A percentile compares a stretch with the other conserved stretches of the same genome.
phyloP scores from a whole-genome alignment of 1,140 invertebrate genomes.

The Lerema accius region DNA sequence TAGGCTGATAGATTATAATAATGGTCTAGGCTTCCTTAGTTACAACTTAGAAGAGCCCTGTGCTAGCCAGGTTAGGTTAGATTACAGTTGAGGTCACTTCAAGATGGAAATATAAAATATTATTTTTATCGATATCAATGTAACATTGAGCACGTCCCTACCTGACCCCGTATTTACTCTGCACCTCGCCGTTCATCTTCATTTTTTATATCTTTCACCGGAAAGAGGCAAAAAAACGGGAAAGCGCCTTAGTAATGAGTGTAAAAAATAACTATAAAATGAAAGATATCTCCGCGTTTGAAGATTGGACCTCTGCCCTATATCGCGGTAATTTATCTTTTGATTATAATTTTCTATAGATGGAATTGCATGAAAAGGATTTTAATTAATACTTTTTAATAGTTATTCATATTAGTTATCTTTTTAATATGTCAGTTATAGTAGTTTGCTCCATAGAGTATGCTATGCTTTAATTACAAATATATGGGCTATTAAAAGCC shows the following conservation, averaged over 20 bases:
- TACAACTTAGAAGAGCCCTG: too few relatives aligned
- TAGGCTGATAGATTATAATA: too few relatives aligned
- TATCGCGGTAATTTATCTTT: constrained; percentile 31
- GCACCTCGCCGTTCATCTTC: constrained; percentile 80
- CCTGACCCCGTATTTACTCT: constrained; percentile 74
- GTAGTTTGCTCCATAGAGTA: too few relatives aligned
- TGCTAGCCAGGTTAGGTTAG: too few relatives aligned
- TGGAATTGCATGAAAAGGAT: neutral
- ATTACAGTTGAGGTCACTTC: too few relatives aligned
- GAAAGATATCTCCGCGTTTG: constrained; percentile 50
- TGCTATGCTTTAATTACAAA: too few relatives aligned
- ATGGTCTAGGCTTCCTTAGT: too few relatives aligned
- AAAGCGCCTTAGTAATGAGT: constrained; percentile 78
- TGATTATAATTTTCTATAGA: constrained; percentile 10
- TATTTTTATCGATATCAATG: constrained; percentile 40
- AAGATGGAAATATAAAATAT: too few relatives aligned
- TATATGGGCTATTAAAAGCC: too few relatives aligned
- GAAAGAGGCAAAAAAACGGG: constrained; percentile 75
- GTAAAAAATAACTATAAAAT: constrained; percentile 73
- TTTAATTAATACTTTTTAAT: neutral
- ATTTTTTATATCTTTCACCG: constrained; percentile 79
- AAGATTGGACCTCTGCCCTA: constrained; percentile 37
- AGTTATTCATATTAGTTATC: too few relatives aligned
- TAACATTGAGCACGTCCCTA: constrained; percentile 47
- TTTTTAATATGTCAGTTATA: too few relatives aligned